Evolutionary conservation across 2,888 invertebrate species (phyloP).

Genomic region (Bellardia bayeri): DNA sequence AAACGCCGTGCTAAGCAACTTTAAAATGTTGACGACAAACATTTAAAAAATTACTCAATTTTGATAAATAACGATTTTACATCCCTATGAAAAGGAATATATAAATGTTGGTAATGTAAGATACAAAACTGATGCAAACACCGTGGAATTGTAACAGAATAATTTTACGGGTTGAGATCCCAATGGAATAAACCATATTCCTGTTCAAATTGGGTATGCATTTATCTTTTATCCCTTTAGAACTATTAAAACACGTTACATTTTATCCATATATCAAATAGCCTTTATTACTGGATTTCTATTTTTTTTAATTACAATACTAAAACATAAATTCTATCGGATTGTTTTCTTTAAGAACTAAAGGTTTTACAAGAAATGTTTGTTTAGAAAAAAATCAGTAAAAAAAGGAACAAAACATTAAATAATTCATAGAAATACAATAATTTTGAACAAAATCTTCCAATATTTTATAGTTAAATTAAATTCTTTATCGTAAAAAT

Average conservation of each 20-base stretch:
- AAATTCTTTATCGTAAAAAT: background rate
- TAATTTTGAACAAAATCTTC: background rate
- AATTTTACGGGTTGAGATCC: too few relatives aligned
- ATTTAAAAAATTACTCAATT: too few relatives aligned
- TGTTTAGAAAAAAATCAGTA: constrained; percentile 21
- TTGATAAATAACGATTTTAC: too few relatives aligned
- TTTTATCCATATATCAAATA: constrained; percentile 43
- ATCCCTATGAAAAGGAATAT: too few relatives aligned
- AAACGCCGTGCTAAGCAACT: too few relatives aligned
- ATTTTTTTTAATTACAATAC: constrained; percentile 61
- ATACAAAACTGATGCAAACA: too few relatives aligned
- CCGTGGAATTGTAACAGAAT: too few relatives aligned
- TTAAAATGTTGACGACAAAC: too few relatives aligned
- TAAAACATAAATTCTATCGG: constrained; percentile 63
- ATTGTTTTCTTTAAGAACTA: constrained; percentile 40
- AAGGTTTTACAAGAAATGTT: constrained; percentile 31
- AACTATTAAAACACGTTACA: background rate
- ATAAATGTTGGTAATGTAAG: too few relatives aligned
- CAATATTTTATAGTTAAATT: too few relatives aligned
- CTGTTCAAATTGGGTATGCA: too few relatives aligned
- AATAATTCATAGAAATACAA: constrained; percentile 31
- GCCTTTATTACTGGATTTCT: constrained; percentile 59
- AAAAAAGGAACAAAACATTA: constrained; percentile 16
- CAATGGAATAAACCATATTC: too few relatives aligned
- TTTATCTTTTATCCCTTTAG: background rate